phyloP scores from a whole-genome alignment of 2,888 invertebrate species.

The Pseudococcus jackbeardsleyi region DNA sequence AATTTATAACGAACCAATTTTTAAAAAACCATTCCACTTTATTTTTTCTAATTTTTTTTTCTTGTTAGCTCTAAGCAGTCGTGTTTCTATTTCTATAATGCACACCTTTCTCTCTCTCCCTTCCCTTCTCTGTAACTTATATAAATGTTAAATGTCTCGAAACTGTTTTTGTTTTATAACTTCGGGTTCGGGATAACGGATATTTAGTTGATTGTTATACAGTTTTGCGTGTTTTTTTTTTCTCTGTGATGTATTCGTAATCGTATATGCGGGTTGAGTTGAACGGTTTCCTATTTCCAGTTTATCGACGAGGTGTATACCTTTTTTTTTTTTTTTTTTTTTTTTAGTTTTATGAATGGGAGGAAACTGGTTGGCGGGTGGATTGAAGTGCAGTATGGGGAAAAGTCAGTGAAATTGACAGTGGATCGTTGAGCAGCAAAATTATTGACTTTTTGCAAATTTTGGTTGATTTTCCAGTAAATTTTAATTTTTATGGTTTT shows the following conservation, averaged over 20 bases:
- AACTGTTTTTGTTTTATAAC: conserved; percentile 36
- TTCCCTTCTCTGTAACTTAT: background rate
- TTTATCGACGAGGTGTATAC: too few relatives aligned
- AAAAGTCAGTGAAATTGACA: too few relatives aligned
- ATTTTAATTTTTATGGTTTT: too few relatives aligned
- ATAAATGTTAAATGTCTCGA: conserved; percentile 38
- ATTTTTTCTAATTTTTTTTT: conserved; percentile 15
- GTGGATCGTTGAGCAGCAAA: too few relatives aligned
- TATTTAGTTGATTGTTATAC: conserved; percentile 55
- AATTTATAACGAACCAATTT: conserved; percentile 49
- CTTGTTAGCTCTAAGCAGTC: conserved; percentile 52
- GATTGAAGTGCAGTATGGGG: too few relatives aligned
- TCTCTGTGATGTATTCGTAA: conserved; percentile 49
- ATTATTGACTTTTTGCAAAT: too few relatives aligned
- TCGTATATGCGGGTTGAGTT: background rate
- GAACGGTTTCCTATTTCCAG: background rate
- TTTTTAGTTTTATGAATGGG: background rate
- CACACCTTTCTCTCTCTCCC: background rate
- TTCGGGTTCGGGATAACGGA: background rate
- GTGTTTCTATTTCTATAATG: conserved; percentile 32
- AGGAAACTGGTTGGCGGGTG: too few relatives aligned
- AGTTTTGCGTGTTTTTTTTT: conserved; percentile 39
- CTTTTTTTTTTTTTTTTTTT: background rate
- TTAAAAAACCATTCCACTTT: conserved; percentile 42
- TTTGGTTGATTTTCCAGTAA: too few relatives aligned